Conservation (phyloP, 2,113 vertebrate genomes). For the Microcebus tavaratra region DNA sequence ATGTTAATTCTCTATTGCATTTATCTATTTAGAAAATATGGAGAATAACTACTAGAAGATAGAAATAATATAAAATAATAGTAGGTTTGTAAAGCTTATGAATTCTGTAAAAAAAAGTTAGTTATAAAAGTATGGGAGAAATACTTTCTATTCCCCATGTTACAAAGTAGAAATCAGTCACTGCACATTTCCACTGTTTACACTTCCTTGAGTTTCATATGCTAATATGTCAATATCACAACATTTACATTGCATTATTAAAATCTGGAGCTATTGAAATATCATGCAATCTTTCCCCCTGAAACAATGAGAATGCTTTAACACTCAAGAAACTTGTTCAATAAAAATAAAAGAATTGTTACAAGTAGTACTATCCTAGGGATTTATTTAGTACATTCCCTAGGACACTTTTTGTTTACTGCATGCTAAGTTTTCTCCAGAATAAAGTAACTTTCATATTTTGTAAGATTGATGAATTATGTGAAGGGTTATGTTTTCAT, state of each 20-base stretch:
- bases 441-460: not conserved
- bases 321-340: not conserved
- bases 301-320: constrained; percentile 14
- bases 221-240: not conserved
- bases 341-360: not conserved
- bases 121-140: not conserved
- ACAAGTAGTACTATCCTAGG: not conserved
- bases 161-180: not conserved
- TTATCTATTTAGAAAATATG: not conserved
- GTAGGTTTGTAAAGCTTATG: not conserved
- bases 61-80: not conserved
- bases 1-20: not conserved
- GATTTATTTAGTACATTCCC: not conserved
- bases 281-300: not conserved
- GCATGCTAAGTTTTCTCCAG: not conserved
- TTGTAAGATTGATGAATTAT: not conserved
- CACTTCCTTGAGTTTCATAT: not conserved
- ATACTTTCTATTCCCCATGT: not conserved
- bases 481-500: not conserved
- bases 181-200: not conserved
- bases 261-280: not conserved
- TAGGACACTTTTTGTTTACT: not conserved
- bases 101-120: not conserved
- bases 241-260: not conserved
- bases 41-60: not conserved